Base-by-base conservation (phyloP, 2,113 vertebrate genomes). In the Otis tarda region DNA sequence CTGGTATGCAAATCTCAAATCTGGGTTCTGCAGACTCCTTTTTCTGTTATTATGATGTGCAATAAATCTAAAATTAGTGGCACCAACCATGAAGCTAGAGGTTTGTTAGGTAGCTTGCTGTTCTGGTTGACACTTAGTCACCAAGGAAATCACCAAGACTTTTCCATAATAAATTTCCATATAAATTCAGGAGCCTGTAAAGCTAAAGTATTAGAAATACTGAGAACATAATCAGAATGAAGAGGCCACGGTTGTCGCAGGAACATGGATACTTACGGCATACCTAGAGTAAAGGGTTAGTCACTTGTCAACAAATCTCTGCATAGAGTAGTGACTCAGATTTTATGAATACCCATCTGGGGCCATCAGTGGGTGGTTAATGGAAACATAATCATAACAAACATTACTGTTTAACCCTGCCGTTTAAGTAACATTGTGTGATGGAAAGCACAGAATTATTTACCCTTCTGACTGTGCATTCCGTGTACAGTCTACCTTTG, bases 381-480 rank as follows among this genome's bases (percentile, higher is more conserved):
- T 94, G 47, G 89, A 92, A 88, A 63, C 20, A 76, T 31, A 94
- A 91, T 81, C 57, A 89, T 70, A 92, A 70, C 71, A 96, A 95
- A 92, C 75, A 50, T 79, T 83, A 56, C 76, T 85, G 63, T 90
- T 92, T 89, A 96, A 91, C 76, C 64, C 91, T 92, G 92, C 94
- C 95, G 89, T 93, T 92, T 93, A 85, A 91, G 61, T 69, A 93
- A 65, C 21, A 28, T 27, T 52, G 79, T 56, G 25, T 43, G 57
- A 53, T 49, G 82, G 64, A 83, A 92, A 91, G 43, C 22, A 83
- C 39, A 82, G 18, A 82, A 88, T 84, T 95, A 83, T 77, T 97
- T 90, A 82, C 68, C 30, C 67, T 92, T 93, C 89, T 63, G 73
- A 89, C 45, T 87, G 22, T 33, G 20, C 88, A 93, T 86, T 55